Evolutionary conservation across 2,888 invertebrate genomes (phyloP), one percentile per base, ranked within the genome.

Genomic region (Tanypteryx hageni): DNA sequence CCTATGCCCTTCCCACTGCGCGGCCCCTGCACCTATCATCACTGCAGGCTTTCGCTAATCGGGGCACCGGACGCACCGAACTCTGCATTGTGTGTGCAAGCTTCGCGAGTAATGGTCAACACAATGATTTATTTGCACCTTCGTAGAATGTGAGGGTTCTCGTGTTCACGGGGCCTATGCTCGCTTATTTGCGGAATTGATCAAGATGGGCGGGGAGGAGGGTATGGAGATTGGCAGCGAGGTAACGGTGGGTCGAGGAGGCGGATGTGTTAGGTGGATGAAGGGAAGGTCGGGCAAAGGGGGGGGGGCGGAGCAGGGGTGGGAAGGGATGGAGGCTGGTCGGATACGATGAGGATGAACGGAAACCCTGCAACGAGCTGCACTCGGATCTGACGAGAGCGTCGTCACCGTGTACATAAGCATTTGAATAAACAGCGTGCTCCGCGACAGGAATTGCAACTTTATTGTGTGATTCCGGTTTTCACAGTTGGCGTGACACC

Each of bases 141-240:
- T 85, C n/a, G 85, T n/a, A 85, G 22, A 18, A 56, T 56, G 22
- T 22, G 22, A 22, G 85, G 57, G n/a, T 85, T 57, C 85, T 7
- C 85, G 57, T 85, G 85, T 85, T 7, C 84, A n/a, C 18, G 16
- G 13, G 31, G 83, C 22, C n/a, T 85, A 85, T 13, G 57, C 22
- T 57, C 85, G 85, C 85, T 22, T 85, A 85, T 85, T 85, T 85
- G 58, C 85, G 85, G 85, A 85, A 85, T 22, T 85, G 85, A 85
- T 85, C 85, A 85, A 57, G 83, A 56, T 44, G 31, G 31, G 44
- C 8, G 8, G n/a, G 56, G 83, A 1, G 16, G 31, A 44, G 14
- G 56, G 83, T 18, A 22, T 56, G 11, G 83, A 31, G 64, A 18
- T n/a, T 16, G 64, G 13, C 64, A 11, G 64, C 64, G 64, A 11